Percentiles rank a stretch among this genome's conserved stretches.
These are phyloP conservation scores for Frieseomelitta varia DNA, from an alignment of 1,140 invertebrate species.

Conservation along the genomic window DNA sequence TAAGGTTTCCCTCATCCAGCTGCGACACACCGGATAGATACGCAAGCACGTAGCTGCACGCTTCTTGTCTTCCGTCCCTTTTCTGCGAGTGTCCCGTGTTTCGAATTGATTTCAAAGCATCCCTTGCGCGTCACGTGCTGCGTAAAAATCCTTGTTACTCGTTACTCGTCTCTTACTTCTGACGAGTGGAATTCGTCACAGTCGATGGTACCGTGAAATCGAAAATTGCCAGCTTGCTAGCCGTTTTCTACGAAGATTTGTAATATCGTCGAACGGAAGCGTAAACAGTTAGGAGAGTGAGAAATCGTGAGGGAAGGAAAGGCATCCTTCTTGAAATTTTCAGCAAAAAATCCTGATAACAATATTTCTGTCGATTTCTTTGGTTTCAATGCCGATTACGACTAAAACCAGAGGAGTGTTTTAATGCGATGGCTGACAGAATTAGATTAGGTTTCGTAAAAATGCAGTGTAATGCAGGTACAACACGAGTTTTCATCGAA, in stretches of 20 bases:
- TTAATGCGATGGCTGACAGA: too few relatives aligned
- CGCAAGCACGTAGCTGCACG: conserved; percentile 9
- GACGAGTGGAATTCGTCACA: too few relatives aligned
- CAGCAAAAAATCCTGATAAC: not conserved
- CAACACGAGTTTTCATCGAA: too few relatives aligned
- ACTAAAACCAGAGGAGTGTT: too few relatives aligned
- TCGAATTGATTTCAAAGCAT: conserved; percentile 11
- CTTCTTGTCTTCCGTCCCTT: conserved; percentile 29
- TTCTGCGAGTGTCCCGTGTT: not conserved
- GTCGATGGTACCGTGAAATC: conserved; percentile 19
- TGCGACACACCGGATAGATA: conserved; percentile 4
- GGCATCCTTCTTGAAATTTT: not conserved
- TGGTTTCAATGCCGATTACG: too few relatives aligned
- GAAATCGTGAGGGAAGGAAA: not conserved
- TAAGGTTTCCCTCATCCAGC: conserved; percentile 39
- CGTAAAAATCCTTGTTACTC: conserved; percentile 4
- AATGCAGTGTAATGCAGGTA: too few relatives aligned
- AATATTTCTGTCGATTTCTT: not conserved
- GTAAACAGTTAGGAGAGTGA: not conserved
- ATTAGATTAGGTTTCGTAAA: too few relatives aligned
- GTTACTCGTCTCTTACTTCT: not conserved
- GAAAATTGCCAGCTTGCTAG: conserved; percentile 4
- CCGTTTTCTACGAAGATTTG: not conserved
- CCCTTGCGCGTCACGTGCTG: too few relatives aligned
- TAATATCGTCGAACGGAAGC: too few relatives aligned